phyloP scores from a whole-genome alignment of 2,113 vertebrate genomes.

The Cygnus buccinator region DNA sequence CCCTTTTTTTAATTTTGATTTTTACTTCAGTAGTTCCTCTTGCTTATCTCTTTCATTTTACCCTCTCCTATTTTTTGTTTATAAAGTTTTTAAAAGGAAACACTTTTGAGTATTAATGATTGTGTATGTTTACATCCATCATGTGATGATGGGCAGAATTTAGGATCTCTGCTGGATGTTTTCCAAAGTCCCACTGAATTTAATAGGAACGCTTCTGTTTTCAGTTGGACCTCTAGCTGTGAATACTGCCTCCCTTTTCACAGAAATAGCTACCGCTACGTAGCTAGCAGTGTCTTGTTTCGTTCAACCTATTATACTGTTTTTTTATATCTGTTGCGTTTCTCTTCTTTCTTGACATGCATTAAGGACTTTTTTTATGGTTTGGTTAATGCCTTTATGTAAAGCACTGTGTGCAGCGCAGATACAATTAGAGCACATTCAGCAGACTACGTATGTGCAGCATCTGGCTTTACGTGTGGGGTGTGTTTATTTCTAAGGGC shows the following conservation, averaged over 20 bases:
- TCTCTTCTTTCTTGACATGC: neutral
- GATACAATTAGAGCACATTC: neutral
- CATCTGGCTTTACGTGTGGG: neutral
- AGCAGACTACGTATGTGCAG: neutral
- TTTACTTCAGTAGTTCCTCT: neutral
- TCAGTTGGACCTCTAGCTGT: neutral
- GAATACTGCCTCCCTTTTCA: neutral
- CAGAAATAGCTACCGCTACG: neutral
- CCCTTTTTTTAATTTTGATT: neutral
- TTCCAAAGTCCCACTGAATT: neutral
- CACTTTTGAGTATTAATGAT: neutral
- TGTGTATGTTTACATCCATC: neutral
- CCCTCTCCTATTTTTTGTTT: neutral
- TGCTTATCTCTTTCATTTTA: neutral
- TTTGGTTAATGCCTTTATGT: neutral
- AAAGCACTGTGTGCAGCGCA: neutral
- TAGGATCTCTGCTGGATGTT: neutral
- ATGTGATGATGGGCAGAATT: neutral
- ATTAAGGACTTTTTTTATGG: neutral
- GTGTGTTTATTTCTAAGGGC: neutral
- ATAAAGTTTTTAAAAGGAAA: neutral
- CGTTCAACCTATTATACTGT: neutral
- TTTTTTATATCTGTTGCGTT: neutral
- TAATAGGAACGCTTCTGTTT: neutral
- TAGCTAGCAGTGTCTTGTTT: neutral